Conservation (phyloP, 30 jellyfish, hydroid and myxozoan genomes). For the Hydractinia symbiolongicarpus region DNA sequence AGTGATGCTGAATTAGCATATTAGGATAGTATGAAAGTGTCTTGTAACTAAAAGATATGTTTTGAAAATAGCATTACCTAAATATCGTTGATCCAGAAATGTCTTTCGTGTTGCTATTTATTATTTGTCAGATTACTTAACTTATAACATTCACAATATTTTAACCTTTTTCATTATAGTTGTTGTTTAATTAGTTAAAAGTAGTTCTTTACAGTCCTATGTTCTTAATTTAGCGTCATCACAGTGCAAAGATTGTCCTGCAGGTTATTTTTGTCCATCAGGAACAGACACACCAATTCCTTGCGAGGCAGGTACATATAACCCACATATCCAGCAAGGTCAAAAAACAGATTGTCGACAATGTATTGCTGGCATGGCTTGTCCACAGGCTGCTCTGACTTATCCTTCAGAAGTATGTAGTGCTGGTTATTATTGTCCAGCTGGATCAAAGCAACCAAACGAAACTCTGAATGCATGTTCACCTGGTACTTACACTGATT, state of each 20-base stretch:
- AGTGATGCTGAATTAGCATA: too few species aligned
- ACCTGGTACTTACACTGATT: constrained; percentile 94
- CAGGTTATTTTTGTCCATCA: constrained; percentile 68
- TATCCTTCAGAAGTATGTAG: constrained; percentile 81
- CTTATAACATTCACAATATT: too few species aligned
- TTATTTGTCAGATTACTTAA: too few species aligned
- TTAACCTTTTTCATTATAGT: too few species aligned
- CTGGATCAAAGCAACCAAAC: constrained; percentile 74
- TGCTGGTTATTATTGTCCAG: constrained; percentile 98
- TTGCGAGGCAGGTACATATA: constrained; percentile 89
- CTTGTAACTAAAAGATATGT: too few species aligned
- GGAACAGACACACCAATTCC: constrained; percentile 81
- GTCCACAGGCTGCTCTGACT: constrained; percentile 77
- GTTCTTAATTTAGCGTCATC: constrained; percentile 44
- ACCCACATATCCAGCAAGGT: constrained; percentile 62
- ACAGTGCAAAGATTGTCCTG: constrained; percentile 83
- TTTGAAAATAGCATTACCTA: too few species aligned
- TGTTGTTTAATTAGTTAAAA: too few species aligned
- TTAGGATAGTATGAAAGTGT: too few species aligned
- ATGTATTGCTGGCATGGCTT: constrained; percentile 97
- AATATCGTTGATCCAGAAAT: too few species aligned
- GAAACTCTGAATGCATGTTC: constrained; percentile 86
- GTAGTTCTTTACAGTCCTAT: neutral
- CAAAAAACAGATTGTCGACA: constrained; percentile 57
- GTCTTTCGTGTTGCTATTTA: too few species aligned